Base-by-base conservation (phyloP, 2,113 vertebrate genomes). In the Seriola quinqueradiata region DNA sequence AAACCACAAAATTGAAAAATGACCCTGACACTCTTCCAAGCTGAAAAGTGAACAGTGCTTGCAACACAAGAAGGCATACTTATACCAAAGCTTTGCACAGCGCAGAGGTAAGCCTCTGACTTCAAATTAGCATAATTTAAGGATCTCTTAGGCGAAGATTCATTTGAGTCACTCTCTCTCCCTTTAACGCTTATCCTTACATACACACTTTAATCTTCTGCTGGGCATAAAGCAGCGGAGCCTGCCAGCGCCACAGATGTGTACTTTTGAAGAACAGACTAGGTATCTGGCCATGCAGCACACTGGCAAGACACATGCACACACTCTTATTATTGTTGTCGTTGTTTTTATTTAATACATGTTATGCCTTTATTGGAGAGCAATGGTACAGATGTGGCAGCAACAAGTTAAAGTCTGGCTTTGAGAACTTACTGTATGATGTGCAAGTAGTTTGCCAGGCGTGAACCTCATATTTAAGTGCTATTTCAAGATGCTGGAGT, bases 1-100 rank as follows among this genome's bases (percentile, higher is more conserved):
- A 87, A 86, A 92, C 92, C 89, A 55, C 94, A 90, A 88, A 91
- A 92, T 91, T 91, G 88, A 93, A 92, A 92, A 92, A 94, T 85
- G 85, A 87, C 76, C 69, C 82, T 86, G 87, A 91, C 70, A 21
- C 79, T 66, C 74, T 82, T 92, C 87, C 86, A 90, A 82, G 87
- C 85, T 82, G 74, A 83, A 83, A 85, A 84, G 82, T 78, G 80
- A 87, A 73, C 83, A 71, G 52, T 6, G 76, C 82, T 86, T 76
- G 85, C 86, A 93, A 92, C 86, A 82, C 74, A 77, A 86, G 89
- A 79, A 59, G 84, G 68, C 86, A 52, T 74, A 75, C 75, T 90
- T 81, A 85, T 77, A 88, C 46, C 61, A 74, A 80, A 82, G 79
- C 85, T 87, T 80, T 77, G 65, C 17, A 72, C 79, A 85, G 65